Conservation (phyloP, 2,113 vertebrate species). For the Tachycineta bicolor region DNA sequence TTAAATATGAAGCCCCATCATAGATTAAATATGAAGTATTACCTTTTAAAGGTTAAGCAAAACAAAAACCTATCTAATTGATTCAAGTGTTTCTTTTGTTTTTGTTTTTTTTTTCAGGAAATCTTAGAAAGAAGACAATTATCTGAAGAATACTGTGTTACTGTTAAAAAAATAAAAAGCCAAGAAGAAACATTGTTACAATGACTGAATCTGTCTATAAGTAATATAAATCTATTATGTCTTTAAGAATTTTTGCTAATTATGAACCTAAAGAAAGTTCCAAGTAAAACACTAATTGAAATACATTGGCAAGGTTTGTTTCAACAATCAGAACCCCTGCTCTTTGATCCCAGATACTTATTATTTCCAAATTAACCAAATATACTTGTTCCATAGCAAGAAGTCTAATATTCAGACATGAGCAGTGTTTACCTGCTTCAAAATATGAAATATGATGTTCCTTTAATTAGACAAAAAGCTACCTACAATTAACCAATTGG, state of each 20-base stretch:
- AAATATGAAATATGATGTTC: not conserved
- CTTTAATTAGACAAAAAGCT: not conserved
- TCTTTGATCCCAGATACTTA: rapidly evolving
- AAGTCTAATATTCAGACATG: not conserved
- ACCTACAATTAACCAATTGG: not conserved
- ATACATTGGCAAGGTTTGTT: not conserved
- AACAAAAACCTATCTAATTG: not conserved
- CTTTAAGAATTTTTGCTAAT: not conserved
- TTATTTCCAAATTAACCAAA: not conserved
- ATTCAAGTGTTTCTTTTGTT: not conserved
- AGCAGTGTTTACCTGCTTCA: not conserved
- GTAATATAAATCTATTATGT: not conserved
- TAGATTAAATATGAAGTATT: not conserved
- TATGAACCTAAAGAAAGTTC: not conserved
- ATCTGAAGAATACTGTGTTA: not conserved
- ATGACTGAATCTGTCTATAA: not conserved
- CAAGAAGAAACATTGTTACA: not conserved
- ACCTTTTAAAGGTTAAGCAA: not conserved
- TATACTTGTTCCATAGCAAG: not conserved
- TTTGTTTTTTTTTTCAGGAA: not conserved
- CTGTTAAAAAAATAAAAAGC: not conserved
- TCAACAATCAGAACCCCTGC: not conserved
- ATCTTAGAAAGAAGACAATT: not conserved
- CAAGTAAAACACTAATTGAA: not conserved
- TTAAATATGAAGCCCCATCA: not conserved